phyloP scores from a whole-genome alignment of 2,888 invertebrate species.

The Lepidochrysops patricia region DNA sequence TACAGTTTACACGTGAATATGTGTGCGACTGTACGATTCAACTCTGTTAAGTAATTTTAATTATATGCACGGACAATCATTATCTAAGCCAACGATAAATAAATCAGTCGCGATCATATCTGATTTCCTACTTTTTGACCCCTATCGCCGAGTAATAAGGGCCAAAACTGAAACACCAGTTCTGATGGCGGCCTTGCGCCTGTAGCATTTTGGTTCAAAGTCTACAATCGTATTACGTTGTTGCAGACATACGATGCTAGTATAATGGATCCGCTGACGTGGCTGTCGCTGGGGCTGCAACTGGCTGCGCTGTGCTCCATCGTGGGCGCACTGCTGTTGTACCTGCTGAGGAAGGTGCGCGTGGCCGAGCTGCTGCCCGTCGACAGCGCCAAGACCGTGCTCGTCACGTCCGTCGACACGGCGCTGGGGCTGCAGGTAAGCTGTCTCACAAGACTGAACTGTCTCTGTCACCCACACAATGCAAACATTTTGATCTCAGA shows the following conservation, averaged over 20 bases:
- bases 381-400: constrained; percentile 81
- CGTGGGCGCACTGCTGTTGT: constrained; percentile 86
- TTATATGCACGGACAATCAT: too few relatives aligned
- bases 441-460: neutral
- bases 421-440: constrained; percentile 83
- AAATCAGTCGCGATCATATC: too few relatives aligned
- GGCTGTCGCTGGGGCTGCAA: constrained; percentile 85
- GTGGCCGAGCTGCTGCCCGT: constrained; percentile 70
- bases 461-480: neutral
- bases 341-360: constrained; percentile 84
- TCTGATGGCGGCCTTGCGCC: too few relatives aligned
- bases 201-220: neutral
- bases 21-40: too few relatives aligned
- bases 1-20: too few relatives aligned
- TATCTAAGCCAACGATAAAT: too few relatives aligned
- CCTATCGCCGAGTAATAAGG: too few relatives aligned
- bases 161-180: too few relatives aligned
- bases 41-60: too few relatives aligned
- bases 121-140: too few relatives aligned
- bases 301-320: constrained; percentile 87
- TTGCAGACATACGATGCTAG: constrained; percentile 50
- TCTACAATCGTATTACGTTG: constrained; percentile 22
- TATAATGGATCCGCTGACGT: constrained; percentile 86
- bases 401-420: constrained; percentile 87
- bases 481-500: too few relatives aligned